These are phyloP conservation scores for Hipposideros larvatus DNA, from an alignment of 2,797 vertebrate species.

Conservation along the genomic window DNA sequence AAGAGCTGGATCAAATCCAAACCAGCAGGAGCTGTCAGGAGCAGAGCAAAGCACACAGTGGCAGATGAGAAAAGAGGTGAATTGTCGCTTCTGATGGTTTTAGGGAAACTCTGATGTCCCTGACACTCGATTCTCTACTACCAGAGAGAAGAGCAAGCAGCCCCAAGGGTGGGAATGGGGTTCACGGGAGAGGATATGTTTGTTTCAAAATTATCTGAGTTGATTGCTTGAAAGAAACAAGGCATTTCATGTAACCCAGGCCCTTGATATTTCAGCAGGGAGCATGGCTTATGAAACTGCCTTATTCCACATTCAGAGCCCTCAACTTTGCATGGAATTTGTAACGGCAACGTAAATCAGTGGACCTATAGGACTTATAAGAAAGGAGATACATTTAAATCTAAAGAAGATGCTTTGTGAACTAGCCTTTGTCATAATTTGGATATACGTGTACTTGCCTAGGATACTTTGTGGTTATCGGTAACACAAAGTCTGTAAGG, in stretches of 20 bases:
- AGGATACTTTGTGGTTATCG: background rate
- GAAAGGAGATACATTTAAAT: slow-evolving; percentile 22
- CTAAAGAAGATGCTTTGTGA: slow-evolving; percentile 16
- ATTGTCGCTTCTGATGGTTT: slow-evolving; percentile 14
- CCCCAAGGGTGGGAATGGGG: background rate
- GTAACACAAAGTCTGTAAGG: background rate
- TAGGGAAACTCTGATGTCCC: background rate
- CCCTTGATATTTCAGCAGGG: background rate
- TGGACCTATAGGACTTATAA: background rate
- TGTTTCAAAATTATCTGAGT: slow-evolving; percentile 49
- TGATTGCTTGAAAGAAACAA: slow-evolving; percentile 53
- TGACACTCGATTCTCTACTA: background rate
- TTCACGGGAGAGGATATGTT: background rate
- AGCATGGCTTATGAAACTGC: background rate
- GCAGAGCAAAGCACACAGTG: slow-evolving; percentile 11
- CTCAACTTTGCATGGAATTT: background rate
- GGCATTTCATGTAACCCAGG: slow-evolving; percentile 27
- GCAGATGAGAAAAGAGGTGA: background rate
- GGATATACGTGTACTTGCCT: background rate
- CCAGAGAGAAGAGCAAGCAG: slow-evolving; percentile 11
- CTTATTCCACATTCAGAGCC: background rate
- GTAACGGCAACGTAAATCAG: slow-evolving; percentile 7
- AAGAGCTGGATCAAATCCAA: slow-evolving; percentile 14
- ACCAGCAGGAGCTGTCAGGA: background rate
- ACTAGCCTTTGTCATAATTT: background rate